Conservation (phyloP, 2,113 vertebrate species). For the Ovis aries region DNA sequence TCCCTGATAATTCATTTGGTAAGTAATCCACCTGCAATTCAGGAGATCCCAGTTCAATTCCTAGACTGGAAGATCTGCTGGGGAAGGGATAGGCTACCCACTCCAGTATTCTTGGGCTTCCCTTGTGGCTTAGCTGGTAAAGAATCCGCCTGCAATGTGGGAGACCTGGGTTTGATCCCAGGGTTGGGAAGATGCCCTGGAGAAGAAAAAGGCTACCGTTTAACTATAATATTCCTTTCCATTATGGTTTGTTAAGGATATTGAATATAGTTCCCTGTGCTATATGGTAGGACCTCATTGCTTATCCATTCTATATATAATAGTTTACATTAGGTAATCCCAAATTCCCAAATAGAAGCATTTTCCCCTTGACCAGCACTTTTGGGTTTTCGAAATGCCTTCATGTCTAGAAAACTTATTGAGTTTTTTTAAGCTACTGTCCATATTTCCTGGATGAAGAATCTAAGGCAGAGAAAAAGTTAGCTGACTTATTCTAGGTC, state of each 20-base stretch:
- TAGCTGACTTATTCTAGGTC: background rate
- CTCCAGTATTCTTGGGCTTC: background rate
- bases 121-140: background rate
- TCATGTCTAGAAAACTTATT: background rate
- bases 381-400: background rate
- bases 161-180: background rate
- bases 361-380: background rate
- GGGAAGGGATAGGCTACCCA: background rate
- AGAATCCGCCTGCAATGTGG: background rate
- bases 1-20: background rate
- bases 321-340: background rate
- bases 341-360: background rate
- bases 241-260: background rate
- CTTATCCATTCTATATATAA: background rate
- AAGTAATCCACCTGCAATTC: background rate
- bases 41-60: background rate
- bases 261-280: background rate
- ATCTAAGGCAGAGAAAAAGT: background rate
- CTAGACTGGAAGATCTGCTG: fast-evolving
- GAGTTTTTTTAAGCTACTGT: background rate
- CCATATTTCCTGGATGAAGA: background rate
- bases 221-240: background rate
- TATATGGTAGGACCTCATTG: background rate
- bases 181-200: background rate
- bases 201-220: background rate